Base-by-base conservation (phyloP, 2,888 invertebrate species). In the Acrobasis consociella region DNA sequence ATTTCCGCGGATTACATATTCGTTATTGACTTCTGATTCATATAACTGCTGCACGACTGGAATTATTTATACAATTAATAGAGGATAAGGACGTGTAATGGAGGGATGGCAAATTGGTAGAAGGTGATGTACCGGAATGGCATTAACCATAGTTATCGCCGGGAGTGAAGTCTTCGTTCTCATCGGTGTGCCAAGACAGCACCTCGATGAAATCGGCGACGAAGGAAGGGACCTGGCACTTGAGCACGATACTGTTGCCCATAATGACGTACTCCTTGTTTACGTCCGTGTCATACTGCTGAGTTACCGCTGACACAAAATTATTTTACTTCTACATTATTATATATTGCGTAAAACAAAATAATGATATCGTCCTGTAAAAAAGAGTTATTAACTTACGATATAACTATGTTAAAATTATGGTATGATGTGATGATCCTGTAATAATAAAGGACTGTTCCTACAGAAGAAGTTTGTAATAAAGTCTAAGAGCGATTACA, bases 1-100 rank as follows among this genome's bases (percentile, higher is more conserved):
- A 89, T 97, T 97, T 75, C 97, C 97, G 73, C 97, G 95, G 80
- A 97, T 97, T 64, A 96, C 97, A 87, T 97, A 97, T 86, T 97
- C 97, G 91, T 97, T 96, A 92, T 97, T 97, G 73, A 97, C 97
- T 93, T 97, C 97, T 68, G 97, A 96, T 89, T 97, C 97, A 90
- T 97, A 97, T 87, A 95, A 96, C 86, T 97, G 97, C 82, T 97
- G 96, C 78, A 97, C 97, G 91, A 97, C 97, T 97, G 94, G 68
- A 80, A 67, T 73, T 67, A 65, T 55, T 16, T 68, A n/a, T 31
- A 37, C 13, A 16, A 56, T 22, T 49, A n/a, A 60, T 53, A 58
- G 49, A 63, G 62, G 66, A 66, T 17, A 62, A 49, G 67, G 69
- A 67, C 9, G 55, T 56, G 55, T 67, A 72, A 70, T 67, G 62